Evolutionary conservation across 2,797 vertebrate species (phyloP).

Genomic region (Remorina albescens): DNA sequence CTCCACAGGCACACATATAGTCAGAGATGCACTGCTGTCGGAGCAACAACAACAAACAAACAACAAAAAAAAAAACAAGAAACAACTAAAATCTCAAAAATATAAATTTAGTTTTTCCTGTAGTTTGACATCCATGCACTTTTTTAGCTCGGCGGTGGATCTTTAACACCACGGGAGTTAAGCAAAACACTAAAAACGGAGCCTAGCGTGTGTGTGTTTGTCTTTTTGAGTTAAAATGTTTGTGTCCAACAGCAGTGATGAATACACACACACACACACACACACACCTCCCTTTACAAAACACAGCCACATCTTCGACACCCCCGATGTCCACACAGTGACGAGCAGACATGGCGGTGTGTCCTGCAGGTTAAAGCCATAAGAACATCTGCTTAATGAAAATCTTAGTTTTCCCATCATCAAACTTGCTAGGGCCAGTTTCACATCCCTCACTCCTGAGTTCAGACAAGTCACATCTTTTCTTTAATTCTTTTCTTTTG

Average conservation of each 20-base stretch:
- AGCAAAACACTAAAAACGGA: constrained; percentile 11
- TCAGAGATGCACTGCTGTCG: constrained; percentile 62
- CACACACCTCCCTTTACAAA: constrained; percentile 35
- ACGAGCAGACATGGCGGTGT: constrained; percentile 7
- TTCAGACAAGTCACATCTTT: constrained; percentile 67
- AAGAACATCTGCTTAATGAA: constrained; percentile 49
- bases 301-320: constrained; percentile 33
- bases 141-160: constrained; percentile 35
- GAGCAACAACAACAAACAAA: constrained; percentile 7
- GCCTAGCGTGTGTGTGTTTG: background rate
- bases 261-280: constrained; percentile 49
- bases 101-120: constrained; percentile 16
- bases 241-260: constrained; percentile 56
- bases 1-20: constrained; percentile 70
- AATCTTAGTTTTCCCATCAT: constrained; percentile 45
- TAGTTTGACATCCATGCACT: constrained; percentile 6
- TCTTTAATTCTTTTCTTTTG: constrained; percentile 16
- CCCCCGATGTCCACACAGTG: background rate
- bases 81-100: constrained; percentile 21
- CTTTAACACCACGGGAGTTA: constrained; percentile 2
- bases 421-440: constrained; percentile 48
- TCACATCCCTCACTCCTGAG: constrained; percentile 76
- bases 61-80: no score
- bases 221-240: background rate
- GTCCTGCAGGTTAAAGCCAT: constrained; percentile 65